phyloP scores from a whole-genome alignment of 1,140 invertebrate species.

The Proales similis region DNA sequence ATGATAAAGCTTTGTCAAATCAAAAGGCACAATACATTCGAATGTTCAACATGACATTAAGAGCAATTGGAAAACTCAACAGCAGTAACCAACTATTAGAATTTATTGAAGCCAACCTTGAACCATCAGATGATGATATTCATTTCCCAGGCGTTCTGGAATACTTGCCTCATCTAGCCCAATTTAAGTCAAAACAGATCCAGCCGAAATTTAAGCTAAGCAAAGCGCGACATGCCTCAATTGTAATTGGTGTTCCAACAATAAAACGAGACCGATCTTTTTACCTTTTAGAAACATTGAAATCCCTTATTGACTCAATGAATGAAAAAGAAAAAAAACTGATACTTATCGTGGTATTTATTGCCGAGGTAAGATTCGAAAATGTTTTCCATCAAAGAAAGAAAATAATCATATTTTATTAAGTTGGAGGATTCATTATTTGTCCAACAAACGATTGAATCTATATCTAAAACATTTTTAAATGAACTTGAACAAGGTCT shows the following conservation, averaged over 20 bases:
- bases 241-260: constrained; percentile 79
- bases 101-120: too few species aligned
- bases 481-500: constrained; percentile 68
- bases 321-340: constrained; percentile 67
- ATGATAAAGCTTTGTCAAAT: too few species aligned
- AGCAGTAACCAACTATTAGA: too few species aligned
- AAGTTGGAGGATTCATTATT: constrained; percentile 51
- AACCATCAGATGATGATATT: too few species aligned
- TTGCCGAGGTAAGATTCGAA: constrained; percentile 64
- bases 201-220: constrained; percentile 33
- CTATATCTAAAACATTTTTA: constrained; percentile 67
- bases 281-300: constrained; percentile 77
- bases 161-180: constrained; percentile 21
- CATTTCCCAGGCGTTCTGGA: constrained; percentile 11
- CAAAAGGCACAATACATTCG: too few species aligned
- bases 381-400: not conserved
- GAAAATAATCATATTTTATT: constrained; percentile 40
- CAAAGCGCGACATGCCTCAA: constrained; percentile 56
- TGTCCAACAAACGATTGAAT: constrained; percentile 46
- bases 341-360: constrained; percentile 76
- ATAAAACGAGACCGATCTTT: constrained; percentile 78
- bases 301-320: constrained; percentile 75
- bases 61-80: too few species aligned
- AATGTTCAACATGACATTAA: too few species aligned
- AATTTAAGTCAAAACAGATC: not conserved